Evolutionary conservation across 1,140 invertebrate genomes (phyloP).

Genomic region (Propsilocerus akamusi): DNA sequence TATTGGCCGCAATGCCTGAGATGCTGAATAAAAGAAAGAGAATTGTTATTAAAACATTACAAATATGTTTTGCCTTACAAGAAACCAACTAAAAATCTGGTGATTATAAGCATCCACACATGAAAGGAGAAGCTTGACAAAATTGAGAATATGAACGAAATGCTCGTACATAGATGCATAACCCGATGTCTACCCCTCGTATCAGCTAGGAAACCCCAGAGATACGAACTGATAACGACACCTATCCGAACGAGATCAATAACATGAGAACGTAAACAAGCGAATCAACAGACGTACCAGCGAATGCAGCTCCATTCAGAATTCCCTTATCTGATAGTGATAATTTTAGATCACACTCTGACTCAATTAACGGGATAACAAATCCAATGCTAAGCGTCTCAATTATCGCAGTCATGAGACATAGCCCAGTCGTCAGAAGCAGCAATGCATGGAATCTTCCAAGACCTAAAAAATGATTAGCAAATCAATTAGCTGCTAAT

Average conservation of each 20-base stretch:
- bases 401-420: background rate
- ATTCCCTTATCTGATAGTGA: slow-evolving; percentile 43
- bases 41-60: no score
- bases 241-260: slow-evolving; percentile 27
- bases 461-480: background rate
- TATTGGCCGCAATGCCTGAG: background rate
- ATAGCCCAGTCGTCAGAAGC: background rate
- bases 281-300: slow-evolving; percentile 26
- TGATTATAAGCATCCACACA: slow-evolving; percentile 44
- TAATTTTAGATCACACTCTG: slow-evolving; percentile 47
- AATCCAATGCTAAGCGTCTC: background rate
- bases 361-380: background rate
- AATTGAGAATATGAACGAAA: slow-evolving; percentile 41
- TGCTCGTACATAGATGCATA: slow-evolving; percentile 47
- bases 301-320: slow-evolving; percentile 41
- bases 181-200: slow-evolving; percentile 51
- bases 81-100: slow-evolving; percentile 57
- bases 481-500: no score
- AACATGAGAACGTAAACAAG: background rate
- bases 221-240: slow-evolving; percentile 59
- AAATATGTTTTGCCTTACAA: no score
- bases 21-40: no score
- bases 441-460: background rate
- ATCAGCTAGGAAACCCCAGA: slow-evolving; percentile 70
- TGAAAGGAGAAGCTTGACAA: slow-evolving; percentile 21